phyloP scores from a whole-genome alignment of 1,140 invertebrate species.

The Pteromalus puparum region DNA sequence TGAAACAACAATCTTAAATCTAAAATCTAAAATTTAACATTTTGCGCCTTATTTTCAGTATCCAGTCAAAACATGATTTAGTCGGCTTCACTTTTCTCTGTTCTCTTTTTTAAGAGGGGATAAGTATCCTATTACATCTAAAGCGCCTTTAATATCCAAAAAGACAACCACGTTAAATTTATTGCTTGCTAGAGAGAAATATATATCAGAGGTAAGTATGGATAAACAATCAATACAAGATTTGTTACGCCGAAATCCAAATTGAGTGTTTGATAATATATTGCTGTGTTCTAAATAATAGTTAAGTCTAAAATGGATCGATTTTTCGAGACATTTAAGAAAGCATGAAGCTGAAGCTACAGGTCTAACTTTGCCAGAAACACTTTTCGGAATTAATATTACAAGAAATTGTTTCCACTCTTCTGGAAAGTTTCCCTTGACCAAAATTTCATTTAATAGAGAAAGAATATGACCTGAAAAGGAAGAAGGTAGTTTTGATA shows the following conservation, averaged over 20 bases:
- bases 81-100: too few relatives aligned
- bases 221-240: conserved; percentile 51
- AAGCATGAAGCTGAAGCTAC: conserved; percentile 53
- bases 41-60: too few relatives aligned
- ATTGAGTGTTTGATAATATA: conserved; percentile 49
- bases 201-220: conserved; percentile 19
- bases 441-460: neutral
- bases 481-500: neutral
- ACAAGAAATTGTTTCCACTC: conserved; percentile 50
- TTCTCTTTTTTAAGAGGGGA: too few relatives aligned
- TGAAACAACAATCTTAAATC: too few relatives aligned
- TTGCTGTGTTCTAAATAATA: conserved; percentile 53
- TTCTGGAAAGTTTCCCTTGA: conserved; percentile 33
- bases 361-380: conserved; percentile 43
- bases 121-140: too few relatives aligned
- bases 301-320: conserved; percentile 51
- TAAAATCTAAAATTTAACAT: conserved; percentile 46
- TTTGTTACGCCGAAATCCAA: conserved; percentile 55
- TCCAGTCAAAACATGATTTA: too few relatives aligned
- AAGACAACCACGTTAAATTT: conserved; percentile 28
- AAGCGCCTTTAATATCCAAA: conserved; percentile 52
- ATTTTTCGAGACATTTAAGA: conserved; percentile 56
- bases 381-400: conserved; percentile 50
- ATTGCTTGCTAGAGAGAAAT: conserved; percentile 22
- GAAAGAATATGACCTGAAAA: neutral